Percentiles rank a stretch among this genome's conserved stretches.
phyloP scores from a whole-genome alignment of 2,797 vertebrate genomes.

The Psittacula echo region DNA sequence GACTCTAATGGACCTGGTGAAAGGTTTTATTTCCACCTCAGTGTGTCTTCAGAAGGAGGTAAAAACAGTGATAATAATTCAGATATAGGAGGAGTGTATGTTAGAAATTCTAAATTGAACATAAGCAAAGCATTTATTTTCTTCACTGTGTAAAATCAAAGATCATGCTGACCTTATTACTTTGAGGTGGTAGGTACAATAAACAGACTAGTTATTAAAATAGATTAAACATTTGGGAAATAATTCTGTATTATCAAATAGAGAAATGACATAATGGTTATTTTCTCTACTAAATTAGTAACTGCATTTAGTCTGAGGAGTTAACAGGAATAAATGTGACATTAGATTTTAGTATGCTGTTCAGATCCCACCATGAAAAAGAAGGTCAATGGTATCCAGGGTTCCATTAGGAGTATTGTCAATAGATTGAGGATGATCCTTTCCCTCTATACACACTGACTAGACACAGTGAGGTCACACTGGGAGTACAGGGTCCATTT shows the following conservation, averaged over 20 bases:
- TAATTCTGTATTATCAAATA: background rate
- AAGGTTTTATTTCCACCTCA: conserved; percentile 55
- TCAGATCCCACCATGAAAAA: background rate
- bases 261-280: background rate
- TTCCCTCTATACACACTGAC: background rate
- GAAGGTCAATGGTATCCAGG: background rate
- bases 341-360: background rate
- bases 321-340: background rate
- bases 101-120: background rate
- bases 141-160: background rate
- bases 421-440: background rate
- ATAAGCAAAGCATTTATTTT: conserved; percentile 7
- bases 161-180: background rate
- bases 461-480: background rate
- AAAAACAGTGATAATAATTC: conserved; percentile 29
- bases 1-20: conserved; percentile 67
- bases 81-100: background rate
- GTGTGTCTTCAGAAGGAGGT: conserved; percentile 45
- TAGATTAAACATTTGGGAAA: background rate
- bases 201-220: background rate
- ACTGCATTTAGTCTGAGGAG: background rate
- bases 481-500: background rate
- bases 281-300: background rate
- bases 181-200: background rate
- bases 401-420: background rate